Evolutionary conservation across 2,888 invertebrate genomes (phyloP), one percentile per base, ranked within the genome.

Genomic region (Leuctra nigra): DNA sequence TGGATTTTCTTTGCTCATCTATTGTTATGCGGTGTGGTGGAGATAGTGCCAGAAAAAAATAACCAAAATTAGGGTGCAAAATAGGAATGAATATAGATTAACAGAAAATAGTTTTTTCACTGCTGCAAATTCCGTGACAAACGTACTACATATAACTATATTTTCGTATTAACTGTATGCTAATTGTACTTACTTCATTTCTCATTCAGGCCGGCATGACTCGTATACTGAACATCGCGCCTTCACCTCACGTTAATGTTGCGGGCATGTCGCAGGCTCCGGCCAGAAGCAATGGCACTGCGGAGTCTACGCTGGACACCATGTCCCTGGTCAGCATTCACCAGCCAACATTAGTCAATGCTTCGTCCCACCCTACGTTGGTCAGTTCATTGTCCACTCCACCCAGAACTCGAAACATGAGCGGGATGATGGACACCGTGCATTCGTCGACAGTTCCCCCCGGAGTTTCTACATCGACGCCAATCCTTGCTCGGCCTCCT

Each of bases 161-260:
- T n/a, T n/a, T n/a, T n/a, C n/a, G n/a, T n/a, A n/a, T n/a, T n/a
- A n/a, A n/a, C n/a, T n/a, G n/a, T n/a, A n/a, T n/a, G n/a, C n/a
- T n/a, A n/a, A n/a, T n/a, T n/a, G n/a, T n/a, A n/a, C n/a, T n/a
- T n/a, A n/a, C n/a, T n/a, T n/a, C n/a, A n/a, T n/a, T n/a, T n/a
- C n/a, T n/a, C n/a, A n/a, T 18, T 1, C 75, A 74, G 65, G 69
- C 73, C 33, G 75, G 76, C 25, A 74, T 77, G 53, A 75, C 77
- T 23, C 72, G 77, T 44, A 75, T 79, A 57, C 75, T 79, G 61
- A 79, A 74, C 63, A 73, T 78, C 35, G 56, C 59, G n/a, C 58
- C 59, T 3, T 57, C 61, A n/a, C 56, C 55, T 7, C 44, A 59
- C 23, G 53, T 59, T 38, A 59, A 47, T 47, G 47, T 25, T n/a